Evolutionary conservation across 2,888 invertebrate species (phyloP).

Genomic region (Itoplectis maculator): DNA sequence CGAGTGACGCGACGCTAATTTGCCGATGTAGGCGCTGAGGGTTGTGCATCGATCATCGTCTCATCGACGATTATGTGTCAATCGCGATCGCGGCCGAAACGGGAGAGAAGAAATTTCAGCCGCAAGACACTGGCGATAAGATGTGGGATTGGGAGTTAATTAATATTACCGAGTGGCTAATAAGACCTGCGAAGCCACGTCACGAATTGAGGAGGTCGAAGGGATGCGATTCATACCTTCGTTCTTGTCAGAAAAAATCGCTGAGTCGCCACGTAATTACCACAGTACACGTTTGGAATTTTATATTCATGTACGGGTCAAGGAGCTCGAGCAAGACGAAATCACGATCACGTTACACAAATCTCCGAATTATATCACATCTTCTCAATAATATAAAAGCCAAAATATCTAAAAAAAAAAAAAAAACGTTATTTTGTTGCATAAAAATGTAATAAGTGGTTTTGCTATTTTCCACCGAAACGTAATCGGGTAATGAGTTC

Average conservation of each 20-base stretch:
- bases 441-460: background rate
- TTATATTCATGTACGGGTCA: slow-evolving; percentile 15
- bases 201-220: slow-evolving; percentile 9
- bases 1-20: slow-evolving; percentile 48
- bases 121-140: background rate
- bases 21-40: slow-evolving; percentile 1
- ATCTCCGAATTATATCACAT: background rate
- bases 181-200: slow-evolving; percentile 10
- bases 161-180: slow-evolving; percentile 53
- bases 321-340: background rate
- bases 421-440: too few relatives aligned
- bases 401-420: too few relatives aligned
- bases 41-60: slow-evolving; percentile 32
- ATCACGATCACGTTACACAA: background rate
- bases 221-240: slow-evolving; percentile 20
- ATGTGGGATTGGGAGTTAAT: slow-evolving; percentile 34
- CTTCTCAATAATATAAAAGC: too few relatives aligned
- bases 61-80: slow-evolving; percentile 46
- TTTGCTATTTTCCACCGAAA: background rate
- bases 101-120: slow-evolving; percentile 8
- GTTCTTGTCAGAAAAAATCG: slow-evolving; percentile 4
- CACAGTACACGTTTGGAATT: slow-evolving; percentile 22
- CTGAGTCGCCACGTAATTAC: slow-evolving; percentile 20
- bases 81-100: slow-evolving; percentile 21
- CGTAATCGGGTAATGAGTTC: background rate